These are phyloP conservation scores for Mechanitis messenoides DNA, from an alignment of 2,888 invertebrate species.

Conservation along the genomic window DNA sequence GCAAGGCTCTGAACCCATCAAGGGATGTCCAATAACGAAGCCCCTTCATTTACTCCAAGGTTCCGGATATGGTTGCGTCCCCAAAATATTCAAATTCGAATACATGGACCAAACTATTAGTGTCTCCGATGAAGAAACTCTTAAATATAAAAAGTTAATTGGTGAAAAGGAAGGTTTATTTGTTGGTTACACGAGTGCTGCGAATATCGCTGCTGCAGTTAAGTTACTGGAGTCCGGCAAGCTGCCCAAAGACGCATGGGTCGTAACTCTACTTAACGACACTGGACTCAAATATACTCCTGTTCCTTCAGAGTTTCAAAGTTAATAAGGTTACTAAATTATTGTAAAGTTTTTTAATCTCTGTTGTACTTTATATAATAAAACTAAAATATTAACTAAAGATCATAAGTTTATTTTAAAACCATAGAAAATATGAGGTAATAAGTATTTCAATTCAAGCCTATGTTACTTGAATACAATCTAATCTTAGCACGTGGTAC, in stretches of 20 bases:
- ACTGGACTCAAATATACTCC: constrained; percentile 65
- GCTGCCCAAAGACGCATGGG: constrained; percentile 60
- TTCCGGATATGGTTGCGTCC: constrained; percentile 65
- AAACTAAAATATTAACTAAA: no score
- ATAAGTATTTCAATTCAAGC: no score
- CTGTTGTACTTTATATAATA: no score
- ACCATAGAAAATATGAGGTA: no score
- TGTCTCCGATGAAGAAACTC: constrained; percentile 60
- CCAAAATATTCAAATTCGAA: constrained; percentile 58
- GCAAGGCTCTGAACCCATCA: constrained; percentile 60
- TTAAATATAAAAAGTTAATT: constrained; percentile 52
- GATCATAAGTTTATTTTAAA: no score
- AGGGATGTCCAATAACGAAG: constrained; percentile 59
- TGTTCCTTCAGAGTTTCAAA: constrained; percentile 40
- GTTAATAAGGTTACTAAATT: no score
- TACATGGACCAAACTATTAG: constrained; percentile 58
- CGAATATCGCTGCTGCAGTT: constrained; percentile 66
- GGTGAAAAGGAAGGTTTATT: constrained; percentile 65
- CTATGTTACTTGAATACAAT: no score
- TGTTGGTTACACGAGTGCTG: constrained; percentile 67
- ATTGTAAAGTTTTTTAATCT: no score
- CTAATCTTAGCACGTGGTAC: no score
- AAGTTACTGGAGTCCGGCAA: constrained; percentile 57
- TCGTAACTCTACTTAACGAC: constrained; percentile 61
- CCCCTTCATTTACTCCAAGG: constrained; percentile 67